Conservation (phyloP, 2,888 invertebrate genomes). For the Suillia variegata region DNA sequence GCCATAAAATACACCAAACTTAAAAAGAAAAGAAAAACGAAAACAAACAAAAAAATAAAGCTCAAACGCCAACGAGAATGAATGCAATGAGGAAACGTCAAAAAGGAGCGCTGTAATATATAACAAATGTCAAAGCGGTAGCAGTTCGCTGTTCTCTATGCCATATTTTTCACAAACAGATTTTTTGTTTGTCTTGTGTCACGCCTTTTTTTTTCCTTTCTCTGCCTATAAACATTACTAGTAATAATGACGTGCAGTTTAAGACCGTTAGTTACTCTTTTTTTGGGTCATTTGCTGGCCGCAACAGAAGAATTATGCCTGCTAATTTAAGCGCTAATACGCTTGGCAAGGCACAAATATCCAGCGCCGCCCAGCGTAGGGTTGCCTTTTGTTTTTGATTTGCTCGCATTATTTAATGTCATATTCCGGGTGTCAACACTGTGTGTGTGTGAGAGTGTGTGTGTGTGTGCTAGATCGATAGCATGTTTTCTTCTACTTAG, state of each 20-base stretch:
- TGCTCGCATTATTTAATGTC: constrained; percentile 14
- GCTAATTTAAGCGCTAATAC: constrained; percentile 16
- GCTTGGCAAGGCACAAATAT: background rate
- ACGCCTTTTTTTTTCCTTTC: too few species aligned
- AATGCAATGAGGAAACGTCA: background rate
- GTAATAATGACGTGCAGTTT: too few species aligned
- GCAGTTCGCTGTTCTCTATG: background rate
- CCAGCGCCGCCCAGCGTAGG: background rate
- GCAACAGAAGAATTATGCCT: background rate
- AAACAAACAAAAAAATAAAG: background rate
- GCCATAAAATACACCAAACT: background rate
- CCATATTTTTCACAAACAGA: constrained; percentile 9
- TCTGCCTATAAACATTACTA: too few species aligned
- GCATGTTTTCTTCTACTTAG: background rate
- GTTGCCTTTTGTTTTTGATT: background rate
- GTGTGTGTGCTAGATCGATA: background rate
- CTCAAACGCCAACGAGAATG: background rate
- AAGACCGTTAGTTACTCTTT: background rate
- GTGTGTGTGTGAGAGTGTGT: too few species aligned
- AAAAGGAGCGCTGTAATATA: background rate
- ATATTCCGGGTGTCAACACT: background rate
- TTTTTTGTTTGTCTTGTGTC: background rate
- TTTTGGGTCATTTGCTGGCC: background rate
- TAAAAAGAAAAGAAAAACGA: background rate
- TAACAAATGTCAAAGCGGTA: background rate